Evolutionary conservation across 37 sponge, comb jelly and placozoan species (phyloP).

Genomic region (Chondrilla cf. caribensis): DNA sequence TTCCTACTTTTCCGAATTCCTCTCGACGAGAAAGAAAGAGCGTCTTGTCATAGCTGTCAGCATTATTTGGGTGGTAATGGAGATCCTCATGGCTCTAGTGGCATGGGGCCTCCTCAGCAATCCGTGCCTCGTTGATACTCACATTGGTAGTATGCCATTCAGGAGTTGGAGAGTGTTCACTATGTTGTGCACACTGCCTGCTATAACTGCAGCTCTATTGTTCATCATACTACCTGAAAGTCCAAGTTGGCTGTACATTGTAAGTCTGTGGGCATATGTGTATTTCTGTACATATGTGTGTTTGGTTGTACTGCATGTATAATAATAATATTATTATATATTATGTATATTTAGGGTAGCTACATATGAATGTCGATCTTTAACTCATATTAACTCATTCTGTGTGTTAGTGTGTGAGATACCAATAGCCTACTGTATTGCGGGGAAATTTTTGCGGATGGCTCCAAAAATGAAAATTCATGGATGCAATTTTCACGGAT

Average conservation of each 20-base stretch:
- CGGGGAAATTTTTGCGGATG: too few relatives aligned
- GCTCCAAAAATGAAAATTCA: too few relatives aligned
- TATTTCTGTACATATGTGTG: constrained; percentile 2
- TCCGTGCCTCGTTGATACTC: not conserved
- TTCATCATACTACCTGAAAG: constrained; percentile 77
- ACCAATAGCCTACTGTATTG: too few relatives aligned
- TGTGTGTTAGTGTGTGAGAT: not conserved
- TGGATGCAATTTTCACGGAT: too few relatives aligned
- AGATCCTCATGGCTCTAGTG: constrained; percentile 52
- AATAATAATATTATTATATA: too few relatives aligned
- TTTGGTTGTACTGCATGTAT: not conserved
- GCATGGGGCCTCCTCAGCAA: constrained; percentile 47
- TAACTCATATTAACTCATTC: too few relatives aligned
- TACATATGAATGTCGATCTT: too few relatives aligned
- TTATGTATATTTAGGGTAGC: too few relatives aligned
- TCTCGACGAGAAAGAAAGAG: constrained; percentile 51
- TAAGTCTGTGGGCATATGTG: constrained; percentile 5
- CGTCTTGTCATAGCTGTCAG: constrained; percentile 60
- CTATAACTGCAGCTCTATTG: constrained; percentile 48
- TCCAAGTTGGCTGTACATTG: constrained; percentile 56
- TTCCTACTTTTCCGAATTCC: constrained; percentile 83
- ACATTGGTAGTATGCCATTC: constrained; percentile 39
- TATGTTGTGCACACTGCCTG: constrained; percentile 74
- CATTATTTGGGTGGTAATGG: constrained; percentile 71
- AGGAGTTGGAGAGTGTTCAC: constrained; percentile 75